Conservation (phyloP, 2,888 invertebrate genomes). For the Spilarctia lutea region DNA sequence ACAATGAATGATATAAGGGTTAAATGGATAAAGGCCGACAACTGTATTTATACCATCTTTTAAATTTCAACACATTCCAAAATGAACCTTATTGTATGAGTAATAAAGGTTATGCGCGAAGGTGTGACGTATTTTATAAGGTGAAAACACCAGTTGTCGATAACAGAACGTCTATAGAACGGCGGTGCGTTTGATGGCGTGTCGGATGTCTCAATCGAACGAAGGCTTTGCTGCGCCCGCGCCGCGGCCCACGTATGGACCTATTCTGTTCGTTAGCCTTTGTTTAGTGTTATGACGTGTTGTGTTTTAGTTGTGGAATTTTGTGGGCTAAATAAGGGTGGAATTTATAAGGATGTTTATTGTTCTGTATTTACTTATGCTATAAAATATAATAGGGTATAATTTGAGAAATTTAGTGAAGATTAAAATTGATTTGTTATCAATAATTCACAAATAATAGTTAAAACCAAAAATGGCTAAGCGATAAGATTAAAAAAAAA, state of each 20-base stretch:
- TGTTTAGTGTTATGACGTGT: constrained; percentile 58
- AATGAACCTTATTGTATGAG: constrained; percentile 43
- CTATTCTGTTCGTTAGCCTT: constrained; percentile 57
- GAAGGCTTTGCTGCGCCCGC: constrained; percentile 76
- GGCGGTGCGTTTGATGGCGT: constrained; percentile 81
- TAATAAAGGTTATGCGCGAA: constrained; percentile 26
- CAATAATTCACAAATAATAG: not conserved
- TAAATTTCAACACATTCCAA: constrained; percentile 31
- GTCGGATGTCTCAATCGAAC: constrained; percentile 84
- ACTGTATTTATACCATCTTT: constrained; percentile 38
- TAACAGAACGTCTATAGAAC: constrained; percentile 77
- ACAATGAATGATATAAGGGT: constrained; percentile 83
- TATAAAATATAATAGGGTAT: not conserved
- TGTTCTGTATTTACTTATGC: not conserved
- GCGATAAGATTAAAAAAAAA: not conserved
- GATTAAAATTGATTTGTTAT: not conserved
- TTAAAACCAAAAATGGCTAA: not conserved
- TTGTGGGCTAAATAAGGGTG: constrained; percentile 28
- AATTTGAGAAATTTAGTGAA: not conserved
- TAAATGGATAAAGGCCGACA: constrained; percentile 75
- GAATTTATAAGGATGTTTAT: not conserved
- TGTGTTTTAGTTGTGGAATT: constrained; percentile 54
- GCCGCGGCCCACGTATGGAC: constrained; percentile 69
- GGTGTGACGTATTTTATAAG: constrained; percentile 41
- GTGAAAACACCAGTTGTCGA: constrained; percentile 61